Evolutionary conservation across 1,140 invertebrate genomes (phyloP), one percentile per base, ranked within the genome.

Genomic region (Hyphantria cunea): DNA sequence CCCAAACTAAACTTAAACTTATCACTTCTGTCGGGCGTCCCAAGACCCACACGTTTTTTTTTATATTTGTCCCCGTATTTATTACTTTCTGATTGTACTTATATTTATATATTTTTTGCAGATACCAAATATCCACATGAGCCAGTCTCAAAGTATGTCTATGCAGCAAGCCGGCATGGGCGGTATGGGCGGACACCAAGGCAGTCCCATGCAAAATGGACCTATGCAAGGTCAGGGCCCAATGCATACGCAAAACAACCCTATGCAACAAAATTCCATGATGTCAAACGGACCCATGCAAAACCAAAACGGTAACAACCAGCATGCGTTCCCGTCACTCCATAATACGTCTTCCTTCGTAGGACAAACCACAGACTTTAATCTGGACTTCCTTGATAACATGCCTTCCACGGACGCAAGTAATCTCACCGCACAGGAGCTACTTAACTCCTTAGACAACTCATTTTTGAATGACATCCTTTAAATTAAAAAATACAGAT

Each of bases 341-440:
- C 91, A 84, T 64, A 86, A 73, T 76, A 84, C 85, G 87, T 92
- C 89, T 79, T 90, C 90, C 85, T 93, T 92, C 87, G 84, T 91
- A 45, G 92, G 76, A 70, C 93, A 92, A 82, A 81, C 94, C 0
- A 91, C 93, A 14, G 95, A 96, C 78, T 95, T 96, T 76, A 95
- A 93, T 84, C 92, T 96, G 64, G 95, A 96, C 91, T 95, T 96
- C 85, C 88, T 96, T n/a, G 95, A 96, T 73, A 95, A 95, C 84
- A 92, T 96, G 78, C 94, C 94, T 39, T 92, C 94, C 52, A 92
- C 92, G 14, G 95, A 95, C 74, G 91, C 94, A 42, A 93, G 92
- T 68, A 94, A 93, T 66, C 94, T 95, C 75, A 95, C 94, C 64
- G 95, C 95, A 47, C 95, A 96, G 81, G 95, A 96, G 72, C 83